Evolutionary conservation across 2,797 vertebrate species (phyloP), one percentile per base, ranked within the genome.

Genomic region (Gouania willdenowi): DNA sequence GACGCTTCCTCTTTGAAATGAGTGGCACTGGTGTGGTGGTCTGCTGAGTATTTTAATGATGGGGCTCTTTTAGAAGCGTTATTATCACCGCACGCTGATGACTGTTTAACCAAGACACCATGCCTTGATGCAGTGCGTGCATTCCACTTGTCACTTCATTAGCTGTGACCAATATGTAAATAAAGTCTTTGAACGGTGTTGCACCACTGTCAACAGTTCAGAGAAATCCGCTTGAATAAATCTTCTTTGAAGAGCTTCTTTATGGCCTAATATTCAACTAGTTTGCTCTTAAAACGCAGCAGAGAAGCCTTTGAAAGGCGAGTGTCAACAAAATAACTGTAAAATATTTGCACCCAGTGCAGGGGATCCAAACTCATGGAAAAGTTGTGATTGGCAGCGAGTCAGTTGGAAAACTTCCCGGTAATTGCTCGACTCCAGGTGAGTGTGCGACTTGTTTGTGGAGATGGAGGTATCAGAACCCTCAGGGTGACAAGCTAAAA

Each of bases 391-490:
- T 55, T 78, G 78, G 58, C 72, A 74, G 46, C 11, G 47, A 37
- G 23, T 71, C 72, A 56, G 36, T 26, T 41, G 32, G 54, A 37
- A 54, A 75, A 70, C 54, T 66, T 72, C 34, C 4, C 31, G 11
- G 60, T 78, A 67, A 77, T 76, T 71, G 45, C 53, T 56, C 66
- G 47, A 55, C 51, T 68, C 29, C 44, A 79, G 71, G 66, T 76
- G 55, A 81, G 26, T 57, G 51, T 51, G 35, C 44, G 32, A 20
- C 44, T 57, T 79, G 65, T 76, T 78, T 75, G 46, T 66, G 58
- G 58, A 72, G 59, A 52, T 53, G 43, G 51, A 42, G 46, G 51
- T 29, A 28, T 66, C 66, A 34, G 46, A 81, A 76, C 70, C 71
- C 73, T 59, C 41, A 1, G 30, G 64, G 60, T 80, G 75, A 75